Evolutionary conservation across 2,797 vertebrate species (phyloP), one percentile per base, ranked within the genome.

Genomic region (Rhodeus uyekii): DNA sequence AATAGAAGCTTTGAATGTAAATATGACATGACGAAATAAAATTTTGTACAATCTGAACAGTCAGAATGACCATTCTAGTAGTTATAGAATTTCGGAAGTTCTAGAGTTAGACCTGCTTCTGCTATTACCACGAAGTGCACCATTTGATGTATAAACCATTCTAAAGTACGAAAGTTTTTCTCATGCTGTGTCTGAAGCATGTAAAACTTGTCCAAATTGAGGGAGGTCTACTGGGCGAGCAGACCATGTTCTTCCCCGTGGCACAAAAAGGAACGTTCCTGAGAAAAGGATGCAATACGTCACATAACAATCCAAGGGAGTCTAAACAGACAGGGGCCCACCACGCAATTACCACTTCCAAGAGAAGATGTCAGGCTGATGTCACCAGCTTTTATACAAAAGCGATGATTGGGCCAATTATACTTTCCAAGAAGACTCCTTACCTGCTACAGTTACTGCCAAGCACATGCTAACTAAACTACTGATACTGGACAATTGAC

Each of bases 81-180:
- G n/a, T n/a, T n/a, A n/a, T n/a, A n/a, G n/a, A n/a, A n/a, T n/a
- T n/a, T n/a, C n/a, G n/a, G n/a, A n/a, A n/a, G n/a, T n/a, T n/a
- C n/a, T n/a, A n/a, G n/a, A n/a, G n/a, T n/a, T n/a, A n/a, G n/a
- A n/a, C n/a, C n/a, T 86, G 80, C 76, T 80, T 89, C 86, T 88
- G 81, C 81, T 68, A 84, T 89, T 73, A 85, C 24, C 78, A 80
- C 83, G 42, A 85, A 83, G n/a, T 34, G 44, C 77, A 87, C 42
- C 76, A 39, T 71, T 36, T 68, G 77, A 86, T 14, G 67, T 53
- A n/a, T 50, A 84, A 87, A 86, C 64, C 58, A 22, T 78, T 87
- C 84, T 86, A 87, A 83, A 85, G 34, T 39, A 71, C 78, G 80
- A 84, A 84, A 58, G n/a, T 24, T 76, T 88, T 88, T 65, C 81